Base-by-base conservation (phyloP, 2,888 invertebrate species). In the Abrostola triplasia region DNA sequence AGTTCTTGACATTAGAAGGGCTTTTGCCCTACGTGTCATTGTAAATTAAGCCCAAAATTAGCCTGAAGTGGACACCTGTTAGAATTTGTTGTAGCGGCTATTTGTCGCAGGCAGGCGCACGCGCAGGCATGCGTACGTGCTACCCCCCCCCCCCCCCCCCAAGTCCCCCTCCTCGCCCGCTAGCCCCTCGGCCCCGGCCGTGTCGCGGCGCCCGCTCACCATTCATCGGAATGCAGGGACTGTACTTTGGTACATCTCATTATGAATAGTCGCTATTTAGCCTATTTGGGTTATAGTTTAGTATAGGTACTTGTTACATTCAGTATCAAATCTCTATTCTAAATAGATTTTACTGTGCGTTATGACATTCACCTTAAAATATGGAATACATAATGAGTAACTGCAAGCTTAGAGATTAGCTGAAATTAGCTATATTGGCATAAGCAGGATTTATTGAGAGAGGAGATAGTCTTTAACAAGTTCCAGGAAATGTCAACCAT, bases 181-280 rank as follows among this genome's bases (percentile, higher is more conserved):
- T 8, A 47, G 44, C 44, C 44, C 44, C 44, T 47, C 73, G 47
- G 57, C 72, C 72, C 76, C 70, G 50, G 60, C 70, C 69, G 57
- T 60, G 70, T 59, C 70, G 70, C 76, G 74, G 77, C 84, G 83
- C 84, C 83, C 84, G 81, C 81, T 80, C 86, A 87, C 88, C 89
- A 90, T 91, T 91, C 90, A 91, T 90, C 81, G 91, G 91, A 92
- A 92, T 92, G 92, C 89, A 88, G 87, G 85, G 85, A 84, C 82
- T 88, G 88, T 89, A 89, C 89, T 89, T 79, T 85, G 76, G 84
- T 88, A 88, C 88, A 88, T 86, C 87, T 89, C 87, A 89, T 90
- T 90, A 89, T 86, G 86, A 87, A 87, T 86, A 85, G 78, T 83
- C 79, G 83, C 84, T 83, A 84, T 88, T 87, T 86, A 86, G 76